Conservation (phyloP, 2,113 vertebrate species). For the Chloroceryle aenea region DNA sequence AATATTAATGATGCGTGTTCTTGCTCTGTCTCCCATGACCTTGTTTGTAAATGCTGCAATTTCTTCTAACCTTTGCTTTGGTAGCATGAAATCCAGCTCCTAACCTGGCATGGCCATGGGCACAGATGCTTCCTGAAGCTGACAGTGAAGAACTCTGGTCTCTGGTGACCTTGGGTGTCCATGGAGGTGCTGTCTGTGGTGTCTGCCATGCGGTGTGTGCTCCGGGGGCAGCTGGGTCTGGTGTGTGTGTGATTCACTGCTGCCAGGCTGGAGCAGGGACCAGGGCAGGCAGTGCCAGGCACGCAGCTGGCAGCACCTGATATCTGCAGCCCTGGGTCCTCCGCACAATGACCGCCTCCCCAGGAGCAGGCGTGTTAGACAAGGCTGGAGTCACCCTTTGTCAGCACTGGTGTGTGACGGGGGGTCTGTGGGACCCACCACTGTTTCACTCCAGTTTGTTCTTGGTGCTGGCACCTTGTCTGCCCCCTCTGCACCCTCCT, state of each 20-base stretch:
- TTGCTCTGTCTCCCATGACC: neutral
- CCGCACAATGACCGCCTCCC: fast-evolving
- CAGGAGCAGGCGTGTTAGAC: fast-evolving
- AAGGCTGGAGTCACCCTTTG: neutral
- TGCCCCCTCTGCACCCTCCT: neutral
- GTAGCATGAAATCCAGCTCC: neutral
- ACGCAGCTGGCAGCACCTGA: fast-evolving
- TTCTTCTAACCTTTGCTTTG: neutral
- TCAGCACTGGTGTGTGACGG: fast-evolving
- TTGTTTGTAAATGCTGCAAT: neutral
- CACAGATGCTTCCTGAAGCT: neutral
- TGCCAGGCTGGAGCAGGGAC: neutral
- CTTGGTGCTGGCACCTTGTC: fast-evolving
- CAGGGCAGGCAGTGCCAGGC: neutral
- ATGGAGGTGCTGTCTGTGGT: fast-evolving
- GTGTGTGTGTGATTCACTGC: fast-evolving
- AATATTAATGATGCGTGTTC: fast-evolving
- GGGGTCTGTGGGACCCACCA: fast-evolving
- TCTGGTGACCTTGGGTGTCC: neutral
- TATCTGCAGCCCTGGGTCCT: neutral
- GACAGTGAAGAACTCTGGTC: fast-evolving
- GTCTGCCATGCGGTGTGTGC: neutral
- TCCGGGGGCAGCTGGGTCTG: fast-evolving
- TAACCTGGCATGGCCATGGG: neutral
- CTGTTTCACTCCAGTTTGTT: neutral